Base-by-base conservation (phyloP, 2,113 vertebrate species). In the Brienomyrus longianalis region DNA sequence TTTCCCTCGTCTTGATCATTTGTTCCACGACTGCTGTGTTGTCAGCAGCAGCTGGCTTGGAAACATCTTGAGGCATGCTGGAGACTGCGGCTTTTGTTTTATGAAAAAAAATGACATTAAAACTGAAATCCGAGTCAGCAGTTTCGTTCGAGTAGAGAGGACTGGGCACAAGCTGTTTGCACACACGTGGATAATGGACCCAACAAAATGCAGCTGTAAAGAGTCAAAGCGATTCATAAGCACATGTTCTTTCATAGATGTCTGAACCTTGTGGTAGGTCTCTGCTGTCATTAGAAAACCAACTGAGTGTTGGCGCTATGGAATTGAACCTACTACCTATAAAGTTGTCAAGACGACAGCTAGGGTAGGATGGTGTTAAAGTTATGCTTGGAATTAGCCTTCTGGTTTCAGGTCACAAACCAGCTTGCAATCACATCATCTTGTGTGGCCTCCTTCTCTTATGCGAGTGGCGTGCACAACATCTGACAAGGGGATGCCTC, bases 41-140 rank as follows among this genome's bases (percentile, higher is more conserved):
- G 88, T 91, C 66, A 87, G 80, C 90, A 23, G 54, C 74, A 54
- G 90, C 86, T 85, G 89, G 92, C 91, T 83, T 92, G 89, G 95
- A 94, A 43, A 84, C 56, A 9, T 43, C 17, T 15, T 10, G 56
- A 86, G 94, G 94, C 94, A 92, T 92, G 92, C 92, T 94, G 94
- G 93, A 95, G 93, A 94, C 94, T 95, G 94, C 90, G 94, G 96
- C 93, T 96, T 95, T 95, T 96, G 93, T 95, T 95, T 94, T 92
- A 95, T 94, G 93, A 94, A 93, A 92, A 89, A 90, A 83, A 91
- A 91, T 21, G 88, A 94, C 93, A 93, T 95, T 94, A 93, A 94
- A 94, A 94, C 21, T 19, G 50, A 91, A 88, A 88, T 80, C 54
- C 80, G 74, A 90, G 95, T 96, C 96, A 96, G 96, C 95, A 91